These are phyloP conservation scores for Dysidea cf. avara DNA, from an alignment of 37 sponge, comb jelly and placozoan genomes.

Conservation along the genomic window DNA sequence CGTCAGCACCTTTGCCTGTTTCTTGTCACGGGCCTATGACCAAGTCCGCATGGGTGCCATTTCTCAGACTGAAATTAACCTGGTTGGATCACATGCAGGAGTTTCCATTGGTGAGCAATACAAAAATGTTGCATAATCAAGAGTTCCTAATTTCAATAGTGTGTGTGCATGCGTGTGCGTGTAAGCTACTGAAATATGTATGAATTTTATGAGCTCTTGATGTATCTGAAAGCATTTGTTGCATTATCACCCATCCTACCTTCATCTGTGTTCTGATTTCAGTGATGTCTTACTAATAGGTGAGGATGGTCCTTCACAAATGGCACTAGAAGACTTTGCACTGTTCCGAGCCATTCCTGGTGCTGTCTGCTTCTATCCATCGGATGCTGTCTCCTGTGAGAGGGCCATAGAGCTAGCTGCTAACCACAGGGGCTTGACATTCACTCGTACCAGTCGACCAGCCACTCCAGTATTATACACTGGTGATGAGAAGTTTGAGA, in stretches of 20 bases:
- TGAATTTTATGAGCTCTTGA: background rate
- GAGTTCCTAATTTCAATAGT: background rate
- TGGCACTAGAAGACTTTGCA: slow-evolving; percentile 99
- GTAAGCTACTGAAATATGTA: background rate
- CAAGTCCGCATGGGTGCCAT: slow-evolving; percentile 99
- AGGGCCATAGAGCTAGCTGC: slow-evolving; percentile 98
- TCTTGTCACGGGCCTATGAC: slow-evolving; percentile 97
- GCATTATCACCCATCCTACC: background rate
- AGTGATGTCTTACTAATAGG: slow-evolving; percentile 31
- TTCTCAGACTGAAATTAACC: slow-evolving; percentile 92
- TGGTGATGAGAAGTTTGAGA: slow-evolving; percentile 89
- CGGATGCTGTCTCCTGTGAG: slow-evolving; percentile 92
- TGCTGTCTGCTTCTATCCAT: slow-evolving; percentile 92
- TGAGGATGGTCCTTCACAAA: slow-evolving; percentile 99
- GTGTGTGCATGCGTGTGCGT: background rate
- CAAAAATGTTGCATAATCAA: background rate
- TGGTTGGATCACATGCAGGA: slow-evolving; percentile 95
- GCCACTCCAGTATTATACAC: slow-evolving; percentile 82
- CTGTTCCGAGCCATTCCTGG: slow-evolving; percentile 91
- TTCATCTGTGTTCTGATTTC: no score
- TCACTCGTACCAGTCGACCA: slow-evolving; percentile 93
- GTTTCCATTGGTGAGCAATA: slow-evolving; percentile 74
- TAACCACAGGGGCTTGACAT: slow-evolving; percentile 86
- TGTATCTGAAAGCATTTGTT: background rate
- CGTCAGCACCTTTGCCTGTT: slow-evolving; percentile 92